Conservation (phyloP, 2,797 vertebrate species). For the Bothrops alternatus region DNA sequence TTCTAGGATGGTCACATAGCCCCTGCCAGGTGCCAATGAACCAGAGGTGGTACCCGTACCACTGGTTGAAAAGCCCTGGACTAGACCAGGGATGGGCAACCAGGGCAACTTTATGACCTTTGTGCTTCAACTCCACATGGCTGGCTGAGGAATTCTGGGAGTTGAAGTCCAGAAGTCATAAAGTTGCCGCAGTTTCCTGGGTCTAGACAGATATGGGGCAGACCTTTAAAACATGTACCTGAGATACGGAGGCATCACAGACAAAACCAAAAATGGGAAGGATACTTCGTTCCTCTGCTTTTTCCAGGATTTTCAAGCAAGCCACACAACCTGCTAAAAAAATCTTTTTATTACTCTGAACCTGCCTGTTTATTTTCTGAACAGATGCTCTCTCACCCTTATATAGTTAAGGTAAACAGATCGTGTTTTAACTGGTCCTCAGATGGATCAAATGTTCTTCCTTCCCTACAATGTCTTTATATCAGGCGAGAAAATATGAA, state of each 20-base stretch:
- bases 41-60: too few relatives aligned
- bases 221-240: not conserved
- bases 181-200: not conserved
- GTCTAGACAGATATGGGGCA: not conserved
- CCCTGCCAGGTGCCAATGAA: too few relatives aligned
- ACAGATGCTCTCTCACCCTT: constrained; percentile 61
- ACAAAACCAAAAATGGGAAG: constrained; percentile 44
- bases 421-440: not conserved
- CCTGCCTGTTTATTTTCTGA: constrained; percentile 46
- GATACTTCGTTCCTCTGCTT: constrained; percentile 22
- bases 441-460: not conserved
- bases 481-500: accelerated
- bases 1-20: too few relatives aligned
- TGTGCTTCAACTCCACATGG: not conserved
- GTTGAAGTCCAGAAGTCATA: not conserved
- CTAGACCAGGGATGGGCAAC: not conserved
- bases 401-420: not conserved
- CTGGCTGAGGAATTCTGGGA: not conserved
- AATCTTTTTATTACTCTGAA: constrained; percentile 36
- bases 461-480: not conserved
- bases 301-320: constrained; percentile 22
- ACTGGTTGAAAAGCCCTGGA: too few relatives aligned
- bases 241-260: not conserved
- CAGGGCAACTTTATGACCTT: not conserved
- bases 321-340: constrained; percentile 40